Conservation (phyloP, 2,888 invertebrate genomes). For the Temnothorax rugatulus region DNA sequence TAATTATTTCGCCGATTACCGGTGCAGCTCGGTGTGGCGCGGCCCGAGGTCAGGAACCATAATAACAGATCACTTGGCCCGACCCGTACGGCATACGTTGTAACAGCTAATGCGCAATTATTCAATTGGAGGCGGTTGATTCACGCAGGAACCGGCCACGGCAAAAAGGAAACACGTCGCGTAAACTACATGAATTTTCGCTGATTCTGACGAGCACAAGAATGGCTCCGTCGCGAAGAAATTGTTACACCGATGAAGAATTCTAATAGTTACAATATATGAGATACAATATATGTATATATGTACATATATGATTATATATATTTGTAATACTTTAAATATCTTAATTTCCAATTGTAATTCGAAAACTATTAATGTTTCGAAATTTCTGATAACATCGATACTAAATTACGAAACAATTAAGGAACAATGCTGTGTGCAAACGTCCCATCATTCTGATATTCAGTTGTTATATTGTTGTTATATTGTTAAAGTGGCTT, state of each 20-base stretch:
- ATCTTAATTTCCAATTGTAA: not conserved
- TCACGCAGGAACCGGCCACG: slow-evolving; percentile 60
- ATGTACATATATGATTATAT: not conserved
- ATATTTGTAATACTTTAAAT: not conserved
- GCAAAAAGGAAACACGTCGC: slow-evolving; percentile 56
- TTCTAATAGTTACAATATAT: not conserved
- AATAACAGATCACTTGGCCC: slow-evolving; percentile 75
- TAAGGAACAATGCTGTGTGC: not conserved
- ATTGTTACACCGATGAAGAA: not conserved
- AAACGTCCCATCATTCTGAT: not conserved
- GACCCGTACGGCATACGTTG: slow-evolving; percentile 68
- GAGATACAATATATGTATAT: not conserved
- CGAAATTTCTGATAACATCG: not conserved
- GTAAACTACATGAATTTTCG: slow-evolving; percentile 41
- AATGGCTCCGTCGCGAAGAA: not conserved
- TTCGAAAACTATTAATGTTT: not conserved
- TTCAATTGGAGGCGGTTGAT: slow-evolving; percentile 77
- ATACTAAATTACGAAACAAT: not conserved
- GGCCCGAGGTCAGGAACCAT: slow-evolving; percentile 70
- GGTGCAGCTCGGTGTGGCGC: not conserved
- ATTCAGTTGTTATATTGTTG: not conserved
- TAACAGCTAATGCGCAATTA: slow-evolving; percentile 76
- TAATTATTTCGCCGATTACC: slow-evolving; percentile 51
- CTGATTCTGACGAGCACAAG: no score
- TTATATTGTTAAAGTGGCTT: slow-evolving; percentile 26